phyloP scores from a whole-genome alignment of 2,888 invertebrate genomes.

The Lacanobia oleracea region DNA sequence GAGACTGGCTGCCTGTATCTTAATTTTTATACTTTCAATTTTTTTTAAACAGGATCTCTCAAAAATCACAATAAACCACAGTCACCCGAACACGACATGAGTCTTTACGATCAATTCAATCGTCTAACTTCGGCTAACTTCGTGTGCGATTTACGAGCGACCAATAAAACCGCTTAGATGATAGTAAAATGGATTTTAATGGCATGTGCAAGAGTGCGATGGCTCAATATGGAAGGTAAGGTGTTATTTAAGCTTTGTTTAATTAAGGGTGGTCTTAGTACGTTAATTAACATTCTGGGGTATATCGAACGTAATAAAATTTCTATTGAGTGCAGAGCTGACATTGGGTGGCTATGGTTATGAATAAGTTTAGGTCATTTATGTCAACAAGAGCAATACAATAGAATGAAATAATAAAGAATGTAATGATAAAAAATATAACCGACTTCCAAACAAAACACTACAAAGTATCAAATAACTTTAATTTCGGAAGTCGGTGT shows the following conservation, averaged over 20 bases:
- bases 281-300: conserved; percentile 23
- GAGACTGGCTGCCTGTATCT: too few relatives aligned
- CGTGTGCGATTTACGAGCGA: conserved; percentile 76
- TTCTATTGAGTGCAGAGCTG: not conserved
- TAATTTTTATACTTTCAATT: too few relatives aligned
- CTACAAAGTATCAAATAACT: too few relatives aligned
- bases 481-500: too few relatives aligned
- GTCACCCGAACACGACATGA: conserved; percentile 63
- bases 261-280: conserved; percentile 50
- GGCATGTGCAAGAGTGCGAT: conserved; percentile 73
- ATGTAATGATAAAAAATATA: too few relatives aligned
- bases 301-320: conserved; percentile 8
- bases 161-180: conserved; percentile 79
- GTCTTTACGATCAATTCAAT: conserved; percentile 79
- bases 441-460: too few relatives aligned
- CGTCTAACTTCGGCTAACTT: conserved; percentile 73
- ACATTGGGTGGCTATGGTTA: not conserved
- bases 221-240: conserved; percentile 68
- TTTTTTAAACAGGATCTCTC: not conserved
- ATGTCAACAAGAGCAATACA: too few relatives aligned
- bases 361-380: too few relatives aligned
- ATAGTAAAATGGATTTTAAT: conserved; percentile 83
- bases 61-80: conserved; percentile 14
- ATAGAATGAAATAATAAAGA: too few relatives aligned
- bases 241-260: conserved; percentile 48